Conservation (phyloP, 2,797 vertebrate species). For the Picus viridis region DNA sequence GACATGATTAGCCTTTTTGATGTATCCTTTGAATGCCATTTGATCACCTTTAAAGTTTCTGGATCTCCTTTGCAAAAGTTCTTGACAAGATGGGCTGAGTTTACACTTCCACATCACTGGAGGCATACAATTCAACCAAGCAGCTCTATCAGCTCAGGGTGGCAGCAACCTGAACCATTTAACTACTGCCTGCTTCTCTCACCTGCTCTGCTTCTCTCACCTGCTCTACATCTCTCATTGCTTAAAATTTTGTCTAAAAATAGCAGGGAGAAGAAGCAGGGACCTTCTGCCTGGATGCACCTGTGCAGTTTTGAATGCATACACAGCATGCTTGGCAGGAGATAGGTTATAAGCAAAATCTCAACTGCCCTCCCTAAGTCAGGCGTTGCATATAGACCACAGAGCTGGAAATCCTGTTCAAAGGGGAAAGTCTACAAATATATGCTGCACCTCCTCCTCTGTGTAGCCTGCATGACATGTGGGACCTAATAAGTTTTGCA, state of each 20-base stretch:
- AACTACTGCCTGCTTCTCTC: background rate
- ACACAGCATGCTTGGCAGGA: background rate
- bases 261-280: background rate
- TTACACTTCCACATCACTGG: background rate
- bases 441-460: background rate
- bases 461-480: background rate
- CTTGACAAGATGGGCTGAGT: background rate
- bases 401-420: background rate
- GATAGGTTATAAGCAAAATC: background rate
- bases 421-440: background rate
- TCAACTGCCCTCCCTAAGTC: background rate
- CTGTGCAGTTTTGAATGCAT: background rate
- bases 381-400: background rate
- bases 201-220: background rate
- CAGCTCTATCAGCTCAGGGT: background rate
- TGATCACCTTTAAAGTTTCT: background rate
- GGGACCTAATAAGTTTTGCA: background rate
- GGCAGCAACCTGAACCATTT: background rate
- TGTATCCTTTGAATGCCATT: constrained; percentile 83
- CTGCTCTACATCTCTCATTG: background rate
- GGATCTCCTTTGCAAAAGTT: background rate
- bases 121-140: background rate
- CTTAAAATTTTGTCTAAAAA: background rate
- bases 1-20: constrained; percentile 91
- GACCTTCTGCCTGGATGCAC: background rate